These are phyloP conservation scores for Agapornis roseicollis DNA, from an alignment of 2,113 vertebrate species.

Conservation along the genomic window DNA sequence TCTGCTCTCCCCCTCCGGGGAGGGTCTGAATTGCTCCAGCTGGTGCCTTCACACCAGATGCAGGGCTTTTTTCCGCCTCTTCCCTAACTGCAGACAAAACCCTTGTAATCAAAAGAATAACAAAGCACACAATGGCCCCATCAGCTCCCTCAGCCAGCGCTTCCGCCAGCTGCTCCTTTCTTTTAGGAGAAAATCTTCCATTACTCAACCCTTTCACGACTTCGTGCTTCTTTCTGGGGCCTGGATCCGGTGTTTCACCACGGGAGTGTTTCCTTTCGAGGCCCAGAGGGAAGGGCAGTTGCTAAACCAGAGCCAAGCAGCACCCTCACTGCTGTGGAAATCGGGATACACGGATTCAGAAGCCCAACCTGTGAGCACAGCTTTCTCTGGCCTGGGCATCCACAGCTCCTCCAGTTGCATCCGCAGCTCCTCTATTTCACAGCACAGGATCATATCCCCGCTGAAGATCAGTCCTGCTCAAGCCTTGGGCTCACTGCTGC, in stretches of 20 bases:
- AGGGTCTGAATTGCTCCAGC: background rate
- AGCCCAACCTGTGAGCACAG: background rate
- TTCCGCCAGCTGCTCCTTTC: background rate
- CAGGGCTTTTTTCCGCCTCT: background rate
- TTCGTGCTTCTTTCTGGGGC: background rate
- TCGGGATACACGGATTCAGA: background rate
- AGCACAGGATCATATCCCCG: rapidly evolving
- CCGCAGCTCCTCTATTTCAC: background rate
- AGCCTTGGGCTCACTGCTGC: background rate
- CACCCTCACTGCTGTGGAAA: background rate
- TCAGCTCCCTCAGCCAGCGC: background rate
- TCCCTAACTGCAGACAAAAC: background rate
- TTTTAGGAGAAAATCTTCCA: background rate
- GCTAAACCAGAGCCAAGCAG: background rate
- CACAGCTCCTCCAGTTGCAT: background rate
- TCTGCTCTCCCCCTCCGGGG: background rate
- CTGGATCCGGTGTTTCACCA: background rate
- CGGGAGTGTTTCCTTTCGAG: background rate
- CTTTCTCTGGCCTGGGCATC: background rate
- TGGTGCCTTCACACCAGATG: background rate
- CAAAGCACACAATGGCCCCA: background rate
- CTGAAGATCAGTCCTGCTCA: background rate
- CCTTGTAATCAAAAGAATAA: background rate
- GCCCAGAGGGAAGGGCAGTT: background rate
- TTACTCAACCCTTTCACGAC: background rate